Base-by-base conservation (phyloP, 2,113 vertebrate species). In the Tyrannus savana region DNA sequence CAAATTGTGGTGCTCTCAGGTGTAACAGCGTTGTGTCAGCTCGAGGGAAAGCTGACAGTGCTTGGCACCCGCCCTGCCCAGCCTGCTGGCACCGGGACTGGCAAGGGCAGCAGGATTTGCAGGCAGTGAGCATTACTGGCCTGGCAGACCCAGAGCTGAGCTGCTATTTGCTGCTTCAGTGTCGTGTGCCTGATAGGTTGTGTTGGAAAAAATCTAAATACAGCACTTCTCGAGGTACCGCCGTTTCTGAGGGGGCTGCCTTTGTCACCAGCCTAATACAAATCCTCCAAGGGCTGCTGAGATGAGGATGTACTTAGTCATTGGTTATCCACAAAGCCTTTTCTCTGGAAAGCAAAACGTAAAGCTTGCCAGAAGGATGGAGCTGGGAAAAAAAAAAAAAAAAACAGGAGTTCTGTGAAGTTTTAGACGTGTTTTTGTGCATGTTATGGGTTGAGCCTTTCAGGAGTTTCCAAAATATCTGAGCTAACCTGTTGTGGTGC, bases 281-380 rank as follows among this genome's bases (percentile, higher is more conserved):
- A n/a, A 25, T 50, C 56, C 75, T 88, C 49, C 6, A 67, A 83
- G 82, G 79, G 78, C 92, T 84, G 69, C 9, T 3, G 80, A 12
- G 41, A 37, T 44, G 50, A 42, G 87, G 68, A 33, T 64, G 64
- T 28, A 30, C 79, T 78, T 59, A 50, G 71, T 83, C 30, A 6
- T 21, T 77, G 87, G 63, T 35, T 76, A 69, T 25, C 84, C 84
- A 52, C 87, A 49, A 60, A 82, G 72, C 35, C 87, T 56, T 46
- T 49, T 73, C 67, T 83, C 79, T 90, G 84, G 62, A 87, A 89
- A 91, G 66, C 56, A 53, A 82, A 91, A 44, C 3, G 2, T 35
- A 31, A 68, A 87, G 77, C 89, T 79, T 87, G 85, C 82, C 82
- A 80, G 72, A 49, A 85, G 79, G 90, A 52, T 49, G 49, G 31